These are phyloP conservation scores for Phocoena sinus DNA, from an alignment of 2,113 vertebrate genomes.

Conservation along the genomic window DNA sequence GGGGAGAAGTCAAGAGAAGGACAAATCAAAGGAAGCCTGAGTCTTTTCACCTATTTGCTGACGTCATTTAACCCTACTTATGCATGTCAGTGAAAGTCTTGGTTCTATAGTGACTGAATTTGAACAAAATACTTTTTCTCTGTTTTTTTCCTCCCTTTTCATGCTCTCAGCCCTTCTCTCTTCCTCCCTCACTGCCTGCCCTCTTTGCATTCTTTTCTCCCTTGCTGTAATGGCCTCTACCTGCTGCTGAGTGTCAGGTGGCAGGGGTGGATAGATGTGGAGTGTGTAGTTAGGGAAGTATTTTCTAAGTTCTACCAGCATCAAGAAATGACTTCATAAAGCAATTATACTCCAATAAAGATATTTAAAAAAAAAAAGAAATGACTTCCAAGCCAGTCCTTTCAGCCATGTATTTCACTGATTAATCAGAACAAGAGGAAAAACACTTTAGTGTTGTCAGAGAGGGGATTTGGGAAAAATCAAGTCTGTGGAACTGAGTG, in stretches of 20 bases:
- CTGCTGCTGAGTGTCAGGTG: conserved; percentile 32
- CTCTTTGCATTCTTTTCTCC: background rate
- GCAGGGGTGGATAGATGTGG: background rate
- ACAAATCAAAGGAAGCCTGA: background rate
- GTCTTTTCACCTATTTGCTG: background rate
- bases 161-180: background rate
- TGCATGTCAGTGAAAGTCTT: conserved; percentile 7
- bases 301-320: conserved; percentile 45
- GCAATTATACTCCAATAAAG: too few relatives aligned
- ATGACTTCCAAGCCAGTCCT: conserved; percentile 53
- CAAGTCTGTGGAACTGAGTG: conserved; percentile 48
- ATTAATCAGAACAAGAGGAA: conserved; percentile 52
- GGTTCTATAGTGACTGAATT: background rate
- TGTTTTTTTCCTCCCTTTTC: background rate
- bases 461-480: conserved; percentile 57
- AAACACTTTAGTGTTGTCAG: conserved; percentile 49
- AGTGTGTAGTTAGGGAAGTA: conserved; percentile 30
- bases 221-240: background rate
- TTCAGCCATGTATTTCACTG: conserved; percentile 39
- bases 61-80: background rate
- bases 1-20: background rate
- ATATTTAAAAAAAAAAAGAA: background rate
- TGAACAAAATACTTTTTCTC: background rate
- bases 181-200: background rate
- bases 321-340: conserved; percentile 58